Evolutionary conservation across 2,797 vertebrate species (phyloP).

Genomic region (Lateolabrax maculatus): DNA sequence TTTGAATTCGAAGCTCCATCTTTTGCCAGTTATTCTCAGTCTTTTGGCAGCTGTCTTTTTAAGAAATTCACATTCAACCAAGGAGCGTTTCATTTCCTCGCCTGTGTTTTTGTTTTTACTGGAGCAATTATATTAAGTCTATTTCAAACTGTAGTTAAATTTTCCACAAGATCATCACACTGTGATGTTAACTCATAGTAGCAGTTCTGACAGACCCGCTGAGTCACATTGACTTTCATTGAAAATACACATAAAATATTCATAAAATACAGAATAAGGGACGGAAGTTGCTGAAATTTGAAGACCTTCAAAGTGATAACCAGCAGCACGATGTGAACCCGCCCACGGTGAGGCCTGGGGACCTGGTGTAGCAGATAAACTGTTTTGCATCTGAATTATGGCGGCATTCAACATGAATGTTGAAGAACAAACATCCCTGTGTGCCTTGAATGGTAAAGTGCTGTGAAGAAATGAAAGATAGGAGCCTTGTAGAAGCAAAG

Average conservation of each 20-base stretch:
- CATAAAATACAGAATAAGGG: neutral
- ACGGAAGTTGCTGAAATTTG: neutral
- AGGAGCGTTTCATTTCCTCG: constrained; percentile 41
- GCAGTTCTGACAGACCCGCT: constrained; percentile 17
- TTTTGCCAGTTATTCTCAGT: constrained; percentile 31
- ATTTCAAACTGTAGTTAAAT: constrained; percentile 37
- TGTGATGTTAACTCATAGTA: neutral
- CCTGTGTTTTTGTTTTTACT: constrained; percentile 55
- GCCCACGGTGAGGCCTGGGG: neutral
- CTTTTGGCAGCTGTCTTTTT: constrained; percentile 25
- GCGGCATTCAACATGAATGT: constrained; percentile 23
- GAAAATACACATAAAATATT: constrained; percentile 23
- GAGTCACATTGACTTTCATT: constrained; percentile 23
- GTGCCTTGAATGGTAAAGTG: constrained; percentile 23
- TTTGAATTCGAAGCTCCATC: constrained; percentile 15
- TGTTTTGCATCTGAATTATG: constrained; percentile 38
- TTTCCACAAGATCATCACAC: constrained; percentile 42
- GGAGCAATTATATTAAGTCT: constrained; percentile 30
- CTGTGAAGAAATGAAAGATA: constrained; percentile 1
- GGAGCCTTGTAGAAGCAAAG: neutral
- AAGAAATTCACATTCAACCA: constrained; percentile 39
- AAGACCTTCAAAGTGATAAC: constrained; percentile 8
- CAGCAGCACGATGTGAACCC: constrained; percentile 2
- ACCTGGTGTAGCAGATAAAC: constrained; percentile 8
- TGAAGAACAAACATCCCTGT: constrained; percentile 29